Evolutionary conservation across 2,797 vertebrate species (phyloP).

Genomic region (Myotis planiceps): DNA sequence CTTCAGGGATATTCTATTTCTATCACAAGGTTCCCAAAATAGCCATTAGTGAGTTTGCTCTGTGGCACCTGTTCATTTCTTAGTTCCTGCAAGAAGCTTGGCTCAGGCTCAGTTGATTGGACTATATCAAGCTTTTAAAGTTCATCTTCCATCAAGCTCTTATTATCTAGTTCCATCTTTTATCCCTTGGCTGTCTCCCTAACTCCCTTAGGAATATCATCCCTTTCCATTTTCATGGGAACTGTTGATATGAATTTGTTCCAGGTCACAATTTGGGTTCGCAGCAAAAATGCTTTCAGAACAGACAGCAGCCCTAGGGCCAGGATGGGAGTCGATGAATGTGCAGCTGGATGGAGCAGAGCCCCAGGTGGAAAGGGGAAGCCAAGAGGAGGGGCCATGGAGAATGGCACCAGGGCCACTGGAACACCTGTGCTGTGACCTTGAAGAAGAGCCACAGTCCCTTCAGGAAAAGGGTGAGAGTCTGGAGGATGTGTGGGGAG

Average conservation of each 20-base stretch:
- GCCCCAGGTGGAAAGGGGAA: slow-evolving; percentile 56
- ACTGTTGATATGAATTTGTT: slow-evolving; percentile 55
- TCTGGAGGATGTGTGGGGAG: background rate
- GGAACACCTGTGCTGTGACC: slow-evolving; percentile 61
- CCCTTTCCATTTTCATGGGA: slow-evolving; percentile 35
- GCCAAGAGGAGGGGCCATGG: slow-evolving; percentile 59
- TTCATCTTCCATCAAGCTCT: background rate
- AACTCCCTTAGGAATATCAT: background rate
- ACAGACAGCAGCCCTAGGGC: slow-evolving; percentile 66
- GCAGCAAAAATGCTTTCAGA: slow-evolving; percentile 78
- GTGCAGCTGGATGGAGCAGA: slow-evolving; percentile 64
- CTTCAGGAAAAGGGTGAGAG: slow-evolving; percentile 78
- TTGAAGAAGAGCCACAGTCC: slow-evolving; percentile 71
- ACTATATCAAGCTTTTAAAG: slow-evolving; percentile 9
- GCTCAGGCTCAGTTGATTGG: background rate
- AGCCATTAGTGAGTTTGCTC: slow-evolving; percentile 12
- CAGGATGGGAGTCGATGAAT: slow-evolving; percentile 73
- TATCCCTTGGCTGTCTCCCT: background rate
- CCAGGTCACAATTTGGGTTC: slow-evolving; percentile 63
- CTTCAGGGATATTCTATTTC: background rate
- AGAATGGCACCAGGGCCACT: slow-evolving; percentile 44
- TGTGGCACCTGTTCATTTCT: slow-evolving; percentile 11
- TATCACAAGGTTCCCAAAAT: background rate
- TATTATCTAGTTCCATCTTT: background rate
- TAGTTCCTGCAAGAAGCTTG: slow-evolving; percentile 9